phyloP scores from a whole-genome alignment of 1,140 invertebrate species.

The Holotrichia oblita region DNA sequence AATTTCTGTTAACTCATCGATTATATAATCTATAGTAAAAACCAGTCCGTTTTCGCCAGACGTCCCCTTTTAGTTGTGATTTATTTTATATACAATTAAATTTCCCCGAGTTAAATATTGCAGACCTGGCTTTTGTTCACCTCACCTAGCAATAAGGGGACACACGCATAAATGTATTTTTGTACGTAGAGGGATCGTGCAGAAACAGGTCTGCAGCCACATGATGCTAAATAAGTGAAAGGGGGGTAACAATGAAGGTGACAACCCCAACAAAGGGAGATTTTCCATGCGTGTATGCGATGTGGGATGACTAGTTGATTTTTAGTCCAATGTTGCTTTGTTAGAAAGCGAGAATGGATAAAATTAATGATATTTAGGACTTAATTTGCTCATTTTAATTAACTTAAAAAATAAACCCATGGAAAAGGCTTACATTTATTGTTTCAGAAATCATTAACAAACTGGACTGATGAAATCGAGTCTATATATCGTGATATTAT shows the following conservation, averaged over 20 bases:
- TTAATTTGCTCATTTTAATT: not conserved
- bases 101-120: constrained; percentile 9
- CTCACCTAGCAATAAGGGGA: not conserved
- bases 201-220: not conserved
- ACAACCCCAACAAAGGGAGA: constrained; percentile 6
- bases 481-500: too few species aligned
- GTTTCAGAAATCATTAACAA: too few species aligned
- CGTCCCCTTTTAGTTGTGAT: constrained; percentile 16
- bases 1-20: not conserved
- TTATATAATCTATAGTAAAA: constrained; percentile 7
- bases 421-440: too few species aligned
- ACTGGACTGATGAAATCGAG: too few species aligned
- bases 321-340: not conserved
- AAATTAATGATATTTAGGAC: not conserved
- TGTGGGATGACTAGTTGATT: constrained; percentile 16
- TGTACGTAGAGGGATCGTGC: not conserved
- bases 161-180: not conserved
- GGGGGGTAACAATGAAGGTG: constrained; percentile 5
- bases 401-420: too few species aligned
- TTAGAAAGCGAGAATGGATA: not conserved
- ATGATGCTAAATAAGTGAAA: constrained; percentile 17
- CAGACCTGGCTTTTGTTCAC: not conserved
- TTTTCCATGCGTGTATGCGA: not conserved
- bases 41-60: not conserved
- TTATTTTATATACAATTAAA: constrained; percentile 14